Conservation (phyloP, 2,113 vertebrate species). For the Oreochromis tanganicae region DNA sequence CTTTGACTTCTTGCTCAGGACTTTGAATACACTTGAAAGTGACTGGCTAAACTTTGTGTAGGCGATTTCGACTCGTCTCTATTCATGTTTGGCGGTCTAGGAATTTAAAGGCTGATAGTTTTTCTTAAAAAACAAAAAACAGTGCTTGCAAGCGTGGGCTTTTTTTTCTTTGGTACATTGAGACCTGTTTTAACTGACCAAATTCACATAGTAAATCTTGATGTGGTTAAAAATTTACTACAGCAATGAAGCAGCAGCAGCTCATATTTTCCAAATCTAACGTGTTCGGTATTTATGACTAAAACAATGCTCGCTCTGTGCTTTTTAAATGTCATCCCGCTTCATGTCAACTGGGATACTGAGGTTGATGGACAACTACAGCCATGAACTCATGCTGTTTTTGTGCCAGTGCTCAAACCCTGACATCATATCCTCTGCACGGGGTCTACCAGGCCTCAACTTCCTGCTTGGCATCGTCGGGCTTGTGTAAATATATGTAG, state of each 20-base stretch:
- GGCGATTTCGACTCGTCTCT: background rate
- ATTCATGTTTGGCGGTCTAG: background rate
- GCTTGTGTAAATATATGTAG: slow-evolving; percentile 53
- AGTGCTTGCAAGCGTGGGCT: background rate
- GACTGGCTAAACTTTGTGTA: slow-evolving; percentile 3
- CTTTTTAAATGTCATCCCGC: slow-evolving; percentile 25
- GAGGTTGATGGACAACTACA: slow-evolving; percentile 43
- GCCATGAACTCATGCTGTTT: slow-evolving; percentile 27
- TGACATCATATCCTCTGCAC: slow-evolving; percentile 58
- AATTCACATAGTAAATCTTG: slow-evolving; percentile 30
- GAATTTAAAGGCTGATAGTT: background rate
- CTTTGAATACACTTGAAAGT: slow-evolving; percentile 40
- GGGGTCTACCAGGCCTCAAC: slow-evolving; percentile 7
- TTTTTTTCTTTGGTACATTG: background rate
- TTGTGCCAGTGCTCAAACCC: background rate
- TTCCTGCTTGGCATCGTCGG: slow-evolving; percentile 46
- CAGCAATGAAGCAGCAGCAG: slow-evolving; percentile 13
- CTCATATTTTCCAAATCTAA: slow-evolving; percentile 49
- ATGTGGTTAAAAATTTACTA: slow-evolving; percentile 10
- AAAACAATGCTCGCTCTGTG: slow-evolving; percentile 48
- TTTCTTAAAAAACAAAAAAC: background rate
- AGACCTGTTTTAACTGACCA: background rate
- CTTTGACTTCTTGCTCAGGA: slow-evolving; percentile 37
- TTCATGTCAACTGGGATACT: slow-evolving; percentile 15
- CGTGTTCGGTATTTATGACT: slow-evolving; percentile 18